Base-by-base conservation (phyloP, 2,797 vertebrate species). In the Anas georgica region DNA sequence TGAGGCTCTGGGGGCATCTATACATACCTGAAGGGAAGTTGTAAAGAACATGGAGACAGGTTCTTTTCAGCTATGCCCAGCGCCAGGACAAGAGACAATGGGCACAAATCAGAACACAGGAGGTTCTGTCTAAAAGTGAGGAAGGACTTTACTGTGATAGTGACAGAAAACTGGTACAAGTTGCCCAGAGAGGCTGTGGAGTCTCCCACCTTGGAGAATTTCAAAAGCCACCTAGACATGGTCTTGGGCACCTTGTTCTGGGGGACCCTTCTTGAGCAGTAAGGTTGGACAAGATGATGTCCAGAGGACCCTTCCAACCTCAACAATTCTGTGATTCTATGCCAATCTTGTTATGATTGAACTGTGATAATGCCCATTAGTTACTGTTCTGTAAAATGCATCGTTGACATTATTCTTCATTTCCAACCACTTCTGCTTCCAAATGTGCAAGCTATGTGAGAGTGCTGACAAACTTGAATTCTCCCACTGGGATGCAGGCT, bases 361-460 rank as follows among this genome's bases (percentile, higher is more conserved):
- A 88, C 28, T 6, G 5, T 11, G 33, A 20, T 56, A 63, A 81
- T 54, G 31, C 15, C 17, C 11, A 21, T 48, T 82, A 52, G 16
- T 55, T 74, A 58, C 56, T 21, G 20, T 39, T 64, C 39, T 21
- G 41, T 18, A 37, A 79, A 81, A 52, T 10, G 6, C 10, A 28
- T 11, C 2, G 3, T 39, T 55, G 25, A 21, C 59, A 25, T 2
- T 82, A 20, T 7, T 74, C 83, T 73, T 10, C 10, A 64, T 62
- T 90, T 45, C 10, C 17, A 72, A 82, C 12, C 25, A 52, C 58
- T 52, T 46, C 69, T 59, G 4, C 13, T 33, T 5, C 25, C 21
- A 55, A 3, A 6, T 7, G 0, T 35, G 25, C 9, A 78, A 83
- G 22, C 0, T 2, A 10, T 17, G 3, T 37, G 25, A 43, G 43